phyloP scores from a whole-genome alignment of 2,113 vertebrate species.

The Datnioides undecimradiatus region DNA sequence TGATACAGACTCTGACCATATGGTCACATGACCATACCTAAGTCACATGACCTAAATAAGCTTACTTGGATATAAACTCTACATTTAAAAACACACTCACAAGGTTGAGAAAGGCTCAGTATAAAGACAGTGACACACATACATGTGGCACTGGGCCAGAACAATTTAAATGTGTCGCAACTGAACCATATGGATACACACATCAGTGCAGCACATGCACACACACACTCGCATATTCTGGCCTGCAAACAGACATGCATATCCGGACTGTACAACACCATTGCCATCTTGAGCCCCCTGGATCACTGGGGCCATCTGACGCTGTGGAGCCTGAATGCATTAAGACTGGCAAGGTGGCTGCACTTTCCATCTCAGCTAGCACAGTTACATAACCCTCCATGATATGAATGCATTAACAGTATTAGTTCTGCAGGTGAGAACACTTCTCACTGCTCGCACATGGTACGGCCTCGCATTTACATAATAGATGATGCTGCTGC shows the following conservation, averaged over 20 bases:
- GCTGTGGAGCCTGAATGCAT: slow-evolving; percentile 64
- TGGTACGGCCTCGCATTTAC: slow-evolving; percentile 3
- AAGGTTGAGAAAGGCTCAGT: slow-evolving; percentile 13
- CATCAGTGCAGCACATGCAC: slow-evolving; percentile 33
- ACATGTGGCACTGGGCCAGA: slow-evolving; percentile 61
- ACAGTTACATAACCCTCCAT: slow-evolving; percentile 67
- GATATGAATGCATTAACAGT: slow-evolving; percentile 61
- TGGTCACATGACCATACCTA: slow-evolving; percentile 23
- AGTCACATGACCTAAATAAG: slow-evolving; percentile 27
- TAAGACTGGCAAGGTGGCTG: slow-evolving; percentile 63
- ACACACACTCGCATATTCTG: slow-evolving; percentile 41
- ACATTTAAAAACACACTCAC: neutral
- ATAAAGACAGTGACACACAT: slow-evolving; percentile 34
- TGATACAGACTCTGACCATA: slow-evolving; percentile 11
- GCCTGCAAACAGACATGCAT: slow-evolving; percentile 40
- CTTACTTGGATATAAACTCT: slow-evolving; percentile 8
- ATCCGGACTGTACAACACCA: slow-evolving; percentile 67
- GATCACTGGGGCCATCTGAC: slow-evolving; percentile 70
- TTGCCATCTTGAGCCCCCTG: slow-evolving; percentile 70
- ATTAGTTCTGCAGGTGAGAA: slow-evolving; percentile 59
- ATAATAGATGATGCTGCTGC: slow-evolving; percentile 10
- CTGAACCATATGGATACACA: slow-evolving; percentile 77
- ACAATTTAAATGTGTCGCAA: slow-evolving; percentile 63
- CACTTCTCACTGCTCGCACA: slow-evolving; percentile 30
- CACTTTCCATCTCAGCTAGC: slow-evolving; percentile 55